These are phyloP conservation scores for Pseudomugil tenellus DNA, from an alignment of 2,797 vertebrate genomes.

Conservation along the genomic window DNA sequence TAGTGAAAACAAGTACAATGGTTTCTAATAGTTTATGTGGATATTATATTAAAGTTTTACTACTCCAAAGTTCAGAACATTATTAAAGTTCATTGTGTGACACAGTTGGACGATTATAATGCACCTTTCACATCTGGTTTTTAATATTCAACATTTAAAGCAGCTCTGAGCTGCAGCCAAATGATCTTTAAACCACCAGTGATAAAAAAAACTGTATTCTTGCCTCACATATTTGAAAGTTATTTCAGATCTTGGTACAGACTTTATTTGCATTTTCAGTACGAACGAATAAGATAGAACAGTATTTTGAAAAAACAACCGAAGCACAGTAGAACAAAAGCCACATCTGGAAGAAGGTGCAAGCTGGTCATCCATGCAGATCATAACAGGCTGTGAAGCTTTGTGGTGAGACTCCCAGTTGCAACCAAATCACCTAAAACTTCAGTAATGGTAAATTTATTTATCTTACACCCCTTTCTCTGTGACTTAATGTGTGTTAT, in stretches of 20 bases:
- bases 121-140: background rate
- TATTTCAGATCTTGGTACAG: too few relatives aligned
- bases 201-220: background rate
- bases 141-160: background rate
- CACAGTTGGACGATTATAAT: background rate
- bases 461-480: too few relatives aligned
- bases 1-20: background rate
- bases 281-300: background rate
- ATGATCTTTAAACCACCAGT: background rate
- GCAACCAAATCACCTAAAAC: background rate
- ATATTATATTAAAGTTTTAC: background rate
- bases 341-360: background rate
- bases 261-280: background rate
- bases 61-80: background rate
- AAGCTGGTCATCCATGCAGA: constrained; percentile 4
- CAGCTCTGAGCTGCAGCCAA: background rate
- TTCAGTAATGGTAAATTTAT: background rate
- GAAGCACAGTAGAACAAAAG: background rate
- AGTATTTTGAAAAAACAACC: background rate
- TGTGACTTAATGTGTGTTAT: background rate
- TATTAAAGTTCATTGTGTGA: background rate
- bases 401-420: background rate
- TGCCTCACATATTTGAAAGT: background rate
- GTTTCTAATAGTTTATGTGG: background rate
- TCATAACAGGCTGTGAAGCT: background rate